Evolutionary conservation across 2,888 invertebrate genomes (phyloP), one percentile per base, ranked within the genome.

Genomic region (Macaria notata): DNA sequence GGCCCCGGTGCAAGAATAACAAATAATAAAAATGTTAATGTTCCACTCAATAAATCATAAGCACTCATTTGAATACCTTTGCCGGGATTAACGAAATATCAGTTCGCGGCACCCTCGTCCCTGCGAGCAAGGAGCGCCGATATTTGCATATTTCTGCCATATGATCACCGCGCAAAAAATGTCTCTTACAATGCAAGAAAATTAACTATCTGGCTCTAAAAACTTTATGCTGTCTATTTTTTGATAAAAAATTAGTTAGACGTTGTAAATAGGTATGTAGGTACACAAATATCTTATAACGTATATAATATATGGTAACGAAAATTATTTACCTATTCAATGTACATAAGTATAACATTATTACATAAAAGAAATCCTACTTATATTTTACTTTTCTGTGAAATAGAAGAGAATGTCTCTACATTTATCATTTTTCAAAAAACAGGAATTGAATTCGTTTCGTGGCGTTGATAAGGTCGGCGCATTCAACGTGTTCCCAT

Each of bases 11-110:
- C 84, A 91, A 92, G 86, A 92, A 92, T 92, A 92, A 92, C 92
- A 92, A 92, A 92, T 92, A 92, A 92, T 92, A 91, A 92, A 92
- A 91, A 92, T 92, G 92, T 84, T 86, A 92, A 92, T 92, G 88
- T 89, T 90, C 92, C 92, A 92, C 92, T 92, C 92, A 89, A 92
- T 92, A 92, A 92, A 92, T 92, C 92, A 92, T 88, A 86, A 84
- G 84, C 73, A 77, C 88, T 91, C 89, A 91, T 92, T 90, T 91
- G 89, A 88, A 91, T 91, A 87, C 86, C 78, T 87, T 88, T 89
- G 73, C 81, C 75, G 78, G 84, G 88, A 89, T 90, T 88, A 90
- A 86, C 81, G 81, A 83, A 86, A 84, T 83, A 78, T 78, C 82
- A 86, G 66, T 83, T 85, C 72, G 81, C 85, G 81, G 68, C 69